Evolutionary conservation across 2,888 invertebrate species (phyloP).

Genomic region (Eristalis intricaria): DNA sequence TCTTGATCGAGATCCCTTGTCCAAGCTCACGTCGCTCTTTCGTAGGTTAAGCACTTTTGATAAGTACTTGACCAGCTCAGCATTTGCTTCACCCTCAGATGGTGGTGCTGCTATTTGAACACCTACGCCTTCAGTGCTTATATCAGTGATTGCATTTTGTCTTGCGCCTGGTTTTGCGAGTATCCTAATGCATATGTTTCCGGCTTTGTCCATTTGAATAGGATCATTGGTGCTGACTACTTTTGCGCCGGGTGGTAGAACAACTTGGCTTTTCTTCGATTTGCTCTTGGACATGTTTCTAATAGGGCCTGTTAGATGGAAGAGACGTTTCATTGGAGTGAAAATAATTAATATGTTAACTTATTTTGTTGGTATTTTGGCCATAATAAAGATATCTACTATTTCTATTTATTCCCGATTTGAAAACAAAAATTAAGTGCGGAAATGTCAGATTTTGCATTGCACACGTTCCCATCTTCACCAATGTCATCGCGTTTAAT

Average conservation of each 20-base stretch:
- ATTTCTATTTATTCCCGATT: neutral
- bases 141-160: slow-evolving; percentile 85
- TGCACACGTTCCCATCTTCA: neutral
- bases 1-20: slow-evolving; percentile 84
- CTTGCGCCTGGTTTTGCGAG: slow-evolving; percentile 90
- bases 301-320: neutral
- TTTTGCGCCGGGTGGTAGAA: slow-evolving; percentile 29
- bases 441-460: neutral
- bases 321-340: slow-evolving; percentile 12
- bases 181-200: slow-evolving; percentile 85
- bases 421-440: neutral
- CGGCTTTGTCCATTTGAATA: slow-evolving; percentile 83
- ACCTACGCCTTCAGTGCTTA: slow-evolving; percentile 86
- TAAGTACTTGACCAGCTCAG: slow-evolving; percentile 88
- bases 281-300: slow-evolving; percentile 62
- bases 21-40: slow-evolving; percentile 87
- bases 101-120: slow-evolving; percentile 91
- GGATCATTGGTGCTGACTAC: slow-evolving; percentile 73
- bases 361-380: neutral
- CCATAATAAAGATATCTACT: neutral
- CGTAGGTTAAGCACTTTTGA: slow-evolving; percentile 86
- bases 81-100: slow-evolving; percentile 90
- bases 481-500: neutral
- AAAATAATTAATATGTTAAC: neutral
- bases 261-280: slow-evolving; percentile 18